phyloP scores from a whole-genome alignment of 2,888 invertebrate species.

The Balanococcus diminutus region DNA sequence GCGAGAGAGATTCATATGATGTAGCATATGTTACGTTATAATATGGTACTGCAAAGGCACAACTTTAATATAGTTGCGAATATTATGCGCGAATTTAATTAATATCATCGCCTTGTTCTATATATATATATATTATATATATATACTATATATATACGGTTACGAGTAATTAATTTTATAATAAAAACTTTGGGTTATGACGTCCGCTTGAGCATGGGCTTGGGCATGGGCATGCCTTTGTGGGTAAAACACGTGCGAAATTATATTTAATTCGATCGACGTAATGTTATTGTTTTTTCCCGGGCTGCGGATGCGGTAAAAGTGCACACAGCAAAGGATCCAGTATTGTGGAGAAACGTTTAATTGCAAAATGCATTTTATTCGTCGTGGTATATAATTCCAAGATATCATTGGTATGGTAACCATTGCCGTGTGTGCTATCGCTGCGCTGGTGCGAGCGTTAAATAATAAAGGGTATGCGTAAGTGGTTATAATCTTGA shows the following conservation, averaged over 20 bases:
- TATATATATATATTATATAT: neutral
- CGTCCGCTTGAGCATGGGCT: neutral
- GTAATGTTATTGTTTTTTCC: neutral
- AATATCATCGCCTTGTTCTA: neutral
- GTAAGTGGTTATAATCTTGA: slow-evolving; percentile 40
- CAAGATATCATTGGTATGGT: slow-evolving; percentile 9
- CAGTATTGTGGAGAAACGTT: neutral
- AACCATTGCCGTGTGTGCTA: neutral
- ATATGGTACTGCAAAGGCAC: neutral
- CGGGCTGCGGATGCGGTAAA: neutral
- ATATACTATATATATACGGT: neutral
- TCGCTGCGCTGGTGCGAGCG: neutral
- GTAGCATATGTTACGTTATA: slow-evolving; percentile 20
- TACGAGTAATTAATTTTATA: slow-evolving; percentile 43
- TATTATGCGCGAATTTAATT: slow-evolving; percentile 32
- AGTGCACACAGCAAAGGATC: too few species aligned
- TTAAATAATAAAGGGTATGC: slow-evolving; percentile 29
- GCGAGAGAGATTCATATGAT: slow-evolving; percentile 16
- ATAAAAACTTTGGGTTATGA: slow-evolving; percentile 15
- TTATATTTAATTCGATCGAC: slow-evolving; percentile 25
- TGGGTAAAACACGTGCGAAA: slow-evolving; percentile 9
- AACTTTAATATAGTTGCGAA: slow-evolving; percentile 37
- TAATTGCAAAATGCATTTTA: neutral
- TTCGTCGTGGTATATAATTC: neutral
- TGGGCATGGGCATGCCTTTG: neutral